Conservation (phyloP, 2,888 invertebrate species). For the Himalopsyche kuldschensis region DNA sequence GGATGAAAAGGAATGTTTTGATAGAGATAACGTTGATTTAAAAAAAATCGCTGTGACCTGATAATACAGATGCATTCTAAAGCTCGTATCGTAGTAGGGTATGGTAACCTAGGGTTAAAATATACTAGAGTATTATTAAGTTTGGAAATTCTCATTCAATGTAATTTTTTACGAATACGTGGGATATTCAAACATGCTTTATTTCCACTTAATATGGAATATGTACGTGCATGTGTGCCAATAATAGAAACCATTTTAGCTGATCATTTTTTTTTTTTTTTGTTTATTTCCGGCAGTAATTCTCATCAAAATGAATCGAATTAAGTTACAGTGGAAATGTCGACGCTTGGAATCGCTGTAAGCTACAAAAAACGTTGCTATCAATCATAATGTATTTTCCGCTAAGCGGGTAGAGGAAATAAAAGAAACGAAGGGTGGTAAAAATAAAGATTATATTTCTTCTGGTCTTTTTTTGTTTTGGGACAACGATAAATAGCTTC, state of each 20-base stretch:
- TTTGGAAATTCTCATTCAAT: too few species aligned
- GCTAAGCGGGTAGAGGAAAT: constrained; percentile 5
- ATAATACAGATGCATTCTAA: too few species aligned
- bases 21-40: too few species aligned
- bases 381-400: constrained; percentile 25
- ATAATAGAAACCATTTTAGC: background rate
- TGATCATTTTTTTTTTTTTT: background rate
- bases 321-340: constrained; percentile 13
- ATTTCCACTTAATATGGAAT: too few species aligned
- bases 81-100: too few species aligned
- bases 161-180: too few species aligned
- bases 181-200: too few species aligned
- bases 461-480: background rate
- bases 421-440: constrained; percentile 4
- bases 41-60: too few species aligned
- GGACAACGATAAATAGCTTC: constrained; percentile 19
- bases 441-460: constrained; percentile 17
- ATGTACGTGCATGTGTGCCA: too few species aligned
- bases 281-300: background rate
- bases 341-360: background rate
- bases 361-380: constrained; percentile 12
- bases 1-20: too few species aligned
- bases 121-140: too few species aligned
- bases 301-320: constrained; percentile 8
- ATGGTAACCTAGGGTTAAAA: too few species aligned